Percentiles rank a stretch among this genome's conserved stretches.
phyloP scores from a whole-genome alignment of 1,140 invertebrate species.

The Galendromus occidentalis region DNA sequence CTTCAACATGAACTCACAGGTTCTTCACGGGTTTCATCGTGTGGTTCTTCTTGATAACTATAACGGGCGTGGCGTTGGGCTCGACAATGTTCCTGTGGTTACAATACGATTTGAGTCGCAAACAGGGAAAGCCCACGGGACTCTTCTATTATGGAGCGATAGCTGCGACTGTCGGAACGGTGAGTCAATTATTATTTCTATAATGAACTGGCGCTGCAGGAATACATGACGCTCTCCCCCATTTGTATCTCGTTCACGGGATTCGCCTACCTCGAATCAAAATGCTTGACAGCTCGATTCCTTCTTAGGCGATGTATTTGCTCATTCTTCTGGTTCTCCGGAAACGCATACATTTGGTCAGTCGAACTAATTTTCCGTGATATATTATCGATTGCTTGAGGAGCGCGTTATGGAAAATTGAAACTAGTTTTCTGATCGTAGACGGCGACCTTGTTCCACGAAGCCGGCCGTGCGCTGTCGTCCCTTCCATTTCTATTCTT shows the following conservation, averaged over 20 bases:
- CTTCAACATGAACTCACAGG: too few relatives aligned
- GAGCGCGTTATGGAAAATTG: background rate
- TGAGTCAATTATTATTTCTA: background rate
- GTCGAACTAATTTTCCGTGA: too few relatives aligned
- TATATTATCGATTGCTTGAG: too few relatives aligned
- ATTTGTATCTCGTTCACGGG: too few relatives aligned
- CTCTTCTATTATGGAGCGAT: constrained; percentile 4
- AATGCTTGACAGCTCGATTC: too few relatives aligned
- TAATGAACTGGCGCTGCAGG: too few relatives aligned
- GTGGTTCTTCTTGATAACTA: background rate
- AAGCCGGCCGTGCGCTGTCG: constrained; percentile 49
- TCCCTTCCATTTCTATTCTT: constrained; percentile 48
- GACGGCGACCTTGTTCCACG: constrained; percentile 34
- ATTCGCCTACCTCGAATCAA: too few relatives aligned
- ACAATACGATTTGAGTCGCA: background rate
- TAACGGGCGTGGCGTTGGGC: background rate
- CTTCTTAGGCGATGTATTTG: constrained; percentile 36
- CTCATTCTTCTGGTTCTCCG: constrained; percentile 48
- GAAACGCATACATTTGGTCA: constrained; percentile 45
- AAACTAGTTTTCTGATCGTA: background rate
- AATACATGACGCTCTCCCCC: too few relatives aligned
- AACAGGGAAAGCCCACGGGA: background rate
- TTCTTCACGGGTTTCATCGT: constrained; percentile 6
- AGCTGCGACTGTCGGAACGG: background rate
- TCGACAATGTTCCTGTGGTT: constrained; percentile 1